A percentile compares a stretch with the other conserved stretches of the same genome.
Conservation (phyloP, 2,113 vertebrate species). For the Fulmarus glacialis region DNA sequence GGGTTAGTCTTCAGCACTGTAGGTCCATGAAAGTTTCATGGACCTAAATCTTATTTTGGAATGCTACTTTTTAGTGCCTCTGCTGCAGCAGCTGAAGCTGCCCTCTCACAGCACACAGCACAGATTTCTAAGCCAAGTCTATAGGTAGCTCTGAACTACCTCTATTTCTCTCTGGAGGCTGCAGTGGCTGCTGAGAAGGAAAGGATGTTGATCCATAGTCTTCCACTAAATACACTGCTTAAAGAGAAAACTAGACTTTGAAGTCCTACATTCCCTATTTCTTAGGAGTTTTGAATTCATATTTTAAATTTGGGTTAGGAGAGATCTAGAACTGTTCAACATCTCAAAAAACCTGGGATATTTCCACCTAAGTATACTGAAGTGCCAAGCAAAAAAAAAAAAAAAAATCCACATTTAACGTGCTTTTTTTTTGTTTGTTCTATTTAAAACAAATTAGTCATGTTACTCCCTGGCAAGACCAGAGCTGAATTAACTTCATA, state of each 20-base stretch:
- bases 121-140: not conserved
- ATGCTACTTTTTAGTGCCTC: not conserved
- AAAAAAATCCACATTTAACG: not conserved
- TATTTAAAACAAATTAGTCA: not conserved
- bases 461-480: not conserved
- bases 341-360: not conserved
- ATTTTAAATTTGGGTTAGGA: not conserved
- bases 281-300: not conserved
- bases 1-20: not conserved
- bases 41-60: not conserved
- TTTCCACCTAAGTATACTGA: not conserved
- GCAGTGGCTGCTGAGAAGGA: not conserved
- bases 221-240: not conserved
- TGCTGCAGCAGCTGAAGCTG: not conserved
- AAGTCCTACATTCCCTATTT: not conserved
- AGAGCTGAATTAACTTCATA: not conserved
- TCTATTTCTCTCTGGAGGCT: not conserved
- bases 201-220: not conserved
- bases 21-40: not conserved
- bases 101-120: rapidly evolving
- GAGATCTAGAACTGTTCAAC: not conserved
- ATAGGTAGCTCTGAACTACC: not conserved
- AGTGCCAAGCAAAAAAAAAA: not conserved
- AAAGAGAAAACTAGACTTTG: not conserved
- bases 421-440: no score